A percentile compares a stretch with the other conserved stretches of the same genome.
phyloP scores from a whole-genome alignment of 2,888 invertebrate genomes.

The Gisinianus flammeolus region DNA sequence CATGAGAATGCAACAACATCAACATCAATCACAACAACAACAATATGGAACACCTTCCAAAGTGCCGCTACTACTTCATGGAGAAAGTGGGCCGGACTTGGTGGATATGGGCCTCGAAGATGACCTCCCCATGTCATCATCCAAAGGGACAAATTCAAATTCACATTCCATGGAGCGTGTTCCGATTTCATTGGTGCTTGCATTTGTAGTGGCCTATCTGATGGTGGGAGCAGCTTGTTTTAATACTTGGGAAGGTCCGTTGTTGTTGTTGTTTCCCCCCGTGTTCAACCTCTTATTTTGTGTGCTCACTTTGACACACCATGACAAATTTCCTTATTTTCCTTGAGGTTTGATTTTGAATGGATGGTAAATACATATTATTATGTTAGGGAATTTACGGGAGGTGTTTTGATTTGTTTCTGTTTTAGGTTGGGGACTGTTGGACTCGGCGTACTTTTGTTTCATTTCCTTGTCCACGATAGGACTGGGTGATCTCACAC shows the following conservation, averaged over 20 bases:
- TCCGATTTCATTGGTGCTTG: conserved; percentile 70
- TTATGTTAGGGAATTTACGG: too few species aligned
- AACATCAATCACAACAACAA: background rate
- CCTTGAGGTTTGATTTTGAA: too few species aligned
- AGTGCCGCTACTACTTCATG: conserved; percentile 72
- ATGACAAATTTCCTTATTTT: too few species aligned
- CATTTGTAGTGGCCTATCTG: conserved; percentile 75
- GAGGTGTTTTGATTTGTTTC: too few species aligned
- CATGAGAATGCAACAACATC: background rate
- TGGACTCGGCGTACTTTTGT: conserved; percentile 83
- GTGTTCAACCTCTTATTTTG: too few species aligned
- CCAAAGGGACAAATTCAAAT: conserved; percentile 55
- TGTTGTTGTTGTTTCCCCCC: too few species aligned
- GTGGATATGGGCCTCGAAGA: conserved; percentile 60
- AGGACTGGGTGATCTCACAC: conserved; percentile 79
- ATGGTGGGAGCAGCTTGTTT: conserved; percentile 78
- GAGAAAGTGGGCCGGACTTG: conserved; percentile 52
- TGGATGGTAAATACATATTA: too few species aligned
- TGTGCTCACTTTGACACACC: too few species aligned
- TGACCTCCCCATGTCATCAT: conserved; percentile 60
- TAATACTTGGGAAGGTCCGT: conserved; percentile 74
- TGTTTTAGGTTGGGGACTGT: conserved; percentile 76
- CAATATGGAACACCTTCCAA: conserved; percentile 76
- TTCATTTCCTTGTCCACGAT: conserved; percentile 84
- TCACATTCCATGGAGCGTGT: conserved; percentile 62